These are phyloP conservation scores for Plecturocebus donacophilus DNA, from an alignment of 2,113 vertebrate species.

Conservation along the genomic window DNA sequence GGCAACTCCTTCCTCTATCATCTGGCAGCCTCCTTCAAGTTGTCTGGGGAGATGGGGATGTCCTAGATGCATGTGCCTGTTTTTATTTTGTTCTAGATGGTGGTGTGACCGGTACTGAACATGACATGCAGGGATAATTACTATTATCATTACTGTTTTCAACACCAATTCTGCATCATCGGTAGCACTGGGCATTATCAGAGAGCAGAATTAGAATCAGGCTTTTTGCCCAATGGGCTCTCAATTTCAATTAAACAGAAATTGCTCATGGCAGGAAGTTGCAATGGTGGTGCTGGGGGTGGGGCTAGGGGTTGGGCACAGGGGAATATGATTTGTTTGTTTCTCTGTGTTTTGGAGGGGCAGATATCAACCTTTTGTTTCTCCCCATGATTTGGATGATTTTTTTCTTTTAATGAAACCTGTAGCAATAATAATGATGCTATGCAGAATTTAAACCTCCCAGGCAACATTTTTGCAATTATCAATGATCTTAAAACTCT, in stretches of 20 bases:
- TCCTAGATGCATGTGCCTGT: background rate
- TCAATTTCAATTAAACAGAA: slow-evolving; percentile 48
- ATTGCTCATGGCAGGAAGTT: background rate
- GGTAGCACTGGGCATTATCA: background rate
- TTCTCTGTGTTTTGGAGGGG: background rate
- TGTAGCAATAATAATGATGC: background rate
- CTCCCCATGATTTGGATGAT: background rate
- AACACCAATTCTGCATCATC: background rate
- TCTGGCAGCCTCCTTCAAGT: background rate
- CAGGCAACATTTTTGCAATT: background rate
- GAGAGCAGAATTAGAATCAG: slow-evolving; percentile 28
- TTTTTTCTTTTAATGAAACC: slow-evolving; percentile 40
- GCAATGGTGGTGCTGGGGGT: background rate
- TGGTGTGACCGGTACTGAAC: background rate
- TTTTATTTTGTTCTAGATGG: slow-evolving; percentile 32
- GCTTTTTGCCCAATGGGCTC: background rate
- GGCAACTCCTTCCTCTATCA: background rate
- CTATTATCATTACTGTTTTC: slow-evolving; percentile 57
- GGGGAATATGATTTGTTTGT: background rate
- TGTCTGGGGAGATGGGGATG: background rate
- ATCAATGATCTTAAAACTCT: slow-evolving; percentile 1
- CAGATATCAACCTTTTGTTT: background rate
- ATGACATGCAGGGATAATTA: slow-evolving; percentile 32
- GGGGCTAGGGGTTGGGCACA: background rate
- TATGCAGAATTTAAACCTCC: background rate